phyloP scores from a whole-genome alignment of 2,888 invertebrate genomes.

The Idaea straminata region DNA sequence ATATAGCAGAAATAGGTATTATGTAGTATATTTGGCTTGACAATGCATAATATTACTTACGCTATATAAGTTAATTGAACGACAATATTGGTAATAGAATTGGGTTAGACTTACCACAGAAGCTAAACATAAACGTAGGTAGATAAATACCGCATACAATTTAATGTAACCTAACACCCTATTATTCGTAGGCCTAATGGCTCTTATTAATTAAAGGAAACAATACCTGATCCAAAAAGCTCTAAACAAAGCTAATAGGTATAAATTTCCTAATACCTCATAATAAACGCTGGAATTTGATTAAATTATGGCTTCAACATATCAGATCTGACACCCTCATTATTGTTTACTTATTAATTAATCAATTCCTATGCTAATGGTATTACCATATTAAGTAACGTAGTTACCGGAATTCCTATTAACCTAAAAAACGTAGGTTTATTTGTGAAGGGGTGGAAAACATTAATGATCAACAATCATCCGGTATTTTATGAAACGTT shows the following conservation, averaged over 20 bases:
- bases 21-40: not conserved
- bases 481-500: not conserved
- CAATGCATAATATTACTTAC: not conserved
- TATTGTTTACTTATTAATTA: not conserved
- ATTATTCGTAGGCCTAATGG: conserved; percentile 2
- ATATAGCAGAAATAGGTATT: not conserved
- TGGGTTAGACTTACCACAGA: not conserved
- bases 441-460: not conserved
- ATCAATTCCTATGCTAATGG: not conserved
- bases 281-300: not conserved
- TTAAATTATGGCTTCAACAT: not conserved
- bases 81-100: not conserved
- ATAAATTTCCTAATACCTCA: not conserved
- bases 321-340: not conserved
- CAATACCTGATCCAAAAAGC: not conserved
- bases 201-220: conserved; percentile 4
- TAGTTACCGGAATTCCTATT: not conserved
- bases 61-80: not conserved
- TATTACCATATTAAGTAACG: not conserved
- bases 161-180: not conserved
- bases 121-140: not conserved
- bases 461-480: not conserved
- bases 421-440: not conserved
- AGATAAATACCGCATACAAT: not conserved
- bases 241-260: not conserved